Percentiles rank a stretch among this genome's conserved stretches.
Evolutionary conservation across 1,140 invertebrate genomes (phyloP).

Genomic region (Cydia splendana): DNA sequence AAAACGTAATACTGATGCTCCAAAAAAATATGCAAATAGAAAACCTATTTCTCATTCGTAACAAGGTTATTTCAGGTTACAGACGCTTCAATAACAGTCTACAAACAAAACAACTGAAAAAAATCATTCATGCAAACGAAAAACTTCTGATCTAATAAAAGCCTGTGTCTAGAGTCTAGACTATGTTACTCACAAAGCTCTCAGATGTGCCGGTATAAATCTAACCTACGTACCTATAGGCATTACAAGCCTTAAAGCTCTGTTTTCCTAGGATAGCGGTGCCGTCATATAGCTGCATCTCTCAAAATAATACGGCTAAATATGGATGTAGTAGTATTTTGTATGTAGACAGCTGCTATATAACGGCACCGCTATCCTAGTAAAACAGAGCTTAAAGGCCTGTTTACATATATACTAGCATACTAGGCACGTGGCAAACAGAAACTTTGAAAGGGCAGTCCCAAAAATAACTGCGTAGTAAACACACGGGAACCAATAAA

Average conservation of each 20-base stretch:
- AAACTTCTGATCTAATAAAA: not conserved
- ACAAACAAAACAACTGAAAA: not conserved
- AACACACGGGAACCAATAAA: constrained; percentile 33
- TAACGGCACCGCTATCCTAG: too few species aligned
- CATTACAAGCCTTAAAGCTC: too few species aligned
- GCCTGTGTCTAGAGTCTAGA: not conserved
- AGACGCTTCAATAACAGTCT: too few species aligned
- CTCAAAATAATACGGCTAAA: too few species aligned
- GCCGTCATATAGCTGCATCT: too few species aligned
- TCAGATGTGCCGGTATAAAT: not conserved
- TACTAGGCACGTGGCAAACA: not conserved
- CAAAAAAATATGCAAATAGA: too few species aligned
- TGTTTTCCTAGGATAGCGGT: too few species aligned
- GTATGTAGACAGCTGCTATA: too few species aligned
- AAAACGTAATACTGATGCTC: too few species aligned
- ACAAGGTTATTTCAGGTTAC: too few species aligned
- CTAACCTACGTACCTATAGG: not conserved
- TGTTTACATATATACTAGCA: not conserved
- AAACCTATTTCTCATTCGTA: too few species aligned
- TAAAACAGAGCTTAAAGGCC: not conserved
- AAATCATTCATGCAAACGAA: not conserved
- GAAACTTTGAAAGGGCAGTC: not conserved
- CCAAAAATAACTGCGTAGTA: constrained; percentile 36
- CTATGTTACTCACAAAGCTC: not conserved
- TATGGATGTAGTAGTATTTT: too few species aligned